Base-by-base conservation (phyloP, 2,888 invertebrate genomes). In the Deilephila elpenor region DNA sequence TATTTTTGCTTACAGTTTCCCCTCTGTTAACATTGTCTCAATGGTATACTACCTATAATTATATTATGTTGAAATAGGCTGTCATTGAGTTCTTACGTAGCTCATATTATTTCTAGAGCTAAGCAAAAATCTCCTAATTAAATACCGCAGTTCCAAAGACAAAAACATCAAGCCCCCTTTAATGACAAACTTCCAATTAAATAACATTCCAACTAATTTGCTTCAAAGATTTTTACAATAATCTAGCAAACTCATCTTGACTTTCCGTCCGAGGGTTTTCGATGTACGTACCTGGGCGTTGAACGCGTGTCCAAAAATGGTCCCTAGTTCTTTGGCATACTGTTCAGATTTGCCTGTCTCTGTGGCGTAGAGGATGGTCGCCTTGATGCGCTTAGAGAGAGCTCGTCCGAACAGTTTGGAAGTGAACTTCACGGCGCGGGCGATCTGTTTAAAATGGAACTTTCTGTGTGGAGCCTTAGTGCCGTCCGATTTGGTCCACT, bases 281-380 rank as follows among this genome's bases (percentile, higher is more conserved):
- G 25, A 37, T 11, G 32, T 75, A 82, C 83, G 82, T 77, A 97
- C 98, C 96, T 98, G 98, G 7, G 98, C 98, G 90, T 99, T 98
- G 91, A 99, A 99, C 34, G 98, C 98, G 90, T 98, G 98, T 70
- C 98, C 97, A 84, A 99, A 97, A 81, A 99, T 96, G 86, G 97
- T 97, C 34, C 97, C 97, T 83, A 99, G 93, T 83, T 98, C 98
- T 84, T 98, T 98, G 59, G 99, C 98, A 92, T 98, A 99, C 88
- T 97, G 97, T 91, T 99, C 99, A 20, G 99, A 99, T 91, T 98
- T 98, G 78, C 99, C 99, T 0, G 99, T 99, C 93, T 99, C 99
- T 0, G 98, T 98, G 7, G 98, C 99, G 89, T 98, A 99, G 17
- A 99, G 92, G 61, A 99, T 98, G 0, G 99, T 99, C 29, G 99